These are phyloP conservation scores for Lasiommata megera DNA, from an alignment of 2,888 invertebrate species.

Conservation along the genomic window DNA sequence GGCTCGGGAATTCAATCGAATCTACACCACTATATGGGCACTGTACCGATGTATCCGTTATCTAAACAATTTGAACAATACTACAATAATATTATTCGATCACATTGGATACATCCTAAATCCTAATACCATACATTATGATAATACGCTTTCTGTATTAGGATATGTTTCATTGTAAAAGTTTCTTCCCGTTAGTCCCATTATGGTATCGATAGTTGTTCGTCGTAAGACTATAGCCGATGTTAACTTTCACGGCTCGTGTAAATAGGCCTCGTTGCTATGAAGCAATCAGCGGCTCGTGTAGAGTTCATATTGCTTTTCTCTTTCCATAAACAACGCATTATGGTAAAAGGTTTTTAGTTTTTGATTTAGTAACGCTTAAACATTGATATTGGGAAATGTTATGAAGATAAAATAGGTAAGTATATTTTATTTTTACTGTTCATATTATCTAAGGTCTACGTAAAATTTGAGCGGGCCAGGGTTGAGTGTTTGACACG, in stretches of 20 bases:
- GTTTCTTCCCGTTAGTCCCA: conserved; percentile 42
- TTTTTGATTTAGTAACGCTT: conserved; percentile 2
- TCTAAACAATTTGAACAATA: neutral
- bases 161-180: conserved; percentile 44
- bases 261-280: conserved; percentile 46
- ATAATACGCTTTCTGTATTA: conserved; percentile 43
- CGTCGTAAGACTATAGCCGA: conserved; percentile 34
- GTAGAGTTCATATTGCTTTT: conserved; percentile 21
- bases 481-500: too few relatives aligned
- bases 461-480: too few relatives aligned
- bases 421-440: neutral
- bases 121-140: conserved; percentile 40
- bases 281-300: conserved; percentile 13
- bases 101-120: conserved; percentile 28
- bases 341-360: conserved; percentile 9
- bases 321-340: conserved; percentile 9
- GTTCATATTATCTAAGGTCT: neutral
- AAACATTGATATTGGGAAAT: neutral
- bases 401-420: neutral
- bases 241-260: conserved; percentile 52
- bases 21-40: too few relatives aligned
- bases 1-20: too few relatives aligned
- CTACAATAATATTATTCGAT: conserved; percentile 38
- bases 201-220: conserved; percentile 41
- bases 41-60: neutral